Percentiles rank a stretch among this genome's conserved stretches.
Evolutionary conservation across 2,113 vertebrate genomes (phyloP).

Genomic region (Capra hircus): DNA sequence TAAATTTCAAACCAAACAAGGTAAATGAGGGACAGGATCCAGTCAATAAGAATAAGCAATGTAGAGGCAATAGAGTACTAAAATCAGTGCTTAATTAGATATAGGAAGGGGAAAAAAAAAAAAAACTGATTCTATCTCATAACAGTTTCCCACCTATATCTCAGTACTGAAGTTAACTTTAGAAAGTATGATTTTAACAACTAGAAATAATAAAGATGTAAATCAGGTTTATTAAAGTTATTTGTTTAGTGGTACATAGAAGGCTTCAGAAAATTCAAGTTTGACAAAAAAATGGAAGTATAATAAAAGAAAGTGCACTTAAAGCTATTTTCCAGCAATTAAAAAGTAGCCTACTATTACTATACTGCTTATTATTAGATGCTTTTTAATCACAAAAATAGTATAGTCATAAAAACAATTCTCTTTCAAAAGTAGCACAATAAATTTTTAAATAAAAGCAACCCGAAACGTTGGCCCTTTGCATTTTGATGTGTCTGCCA

Average conservation of each 20-base stretch:
- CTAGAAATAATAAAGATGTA: slow-evolving; percentile 66
- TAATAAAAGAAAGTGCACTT: slow-evolving; percentile 87
- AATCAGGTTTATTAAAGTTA: slow-evolving; percentile 73
- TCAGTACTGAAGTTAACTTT: slow-evolving; percentile 61
- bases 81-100: slow-evolving; percentile 10
- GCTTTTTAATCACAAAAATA: slow-evolving; percentile 58
- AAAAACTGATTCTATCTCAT: background rate
- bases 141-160: background rate
- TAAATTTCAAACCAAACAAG: slow-evolving; percentile 42
- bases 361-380: slow-evolving; percentile 59
- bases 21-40: slow-evolving; percentile 38
- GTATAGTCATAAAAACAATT: slow-evolving; percentile 35
- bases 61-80: background rate
- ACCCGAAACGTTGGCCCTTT: slow-evolving; percentile 34
- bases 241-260: slow-evolving; percentile 82
- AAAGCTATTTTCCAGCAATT: slow-evolving; percentile 82
- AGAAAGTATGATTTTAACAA: slow-evolving; percentile 73
- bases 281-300: slow-evolving; percentile 79
- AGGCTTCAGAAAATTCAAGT: slow-evolving; percentile 81
- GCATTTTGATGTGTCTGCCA: background rate
- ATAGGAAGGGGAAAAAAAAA: background rate
- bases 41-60: slow-evolving; percentile 39
- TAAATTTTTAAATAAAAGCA: slow-evolving; percentile 38
- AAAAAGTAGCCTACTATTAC: slow-evolving; percentile 59
- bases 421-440: slow-evolving; percentile 46